Base-by-base conservation (phyloP, 2,888 invertebrate genomes). In the Drosophila kanekoi region DNA sequence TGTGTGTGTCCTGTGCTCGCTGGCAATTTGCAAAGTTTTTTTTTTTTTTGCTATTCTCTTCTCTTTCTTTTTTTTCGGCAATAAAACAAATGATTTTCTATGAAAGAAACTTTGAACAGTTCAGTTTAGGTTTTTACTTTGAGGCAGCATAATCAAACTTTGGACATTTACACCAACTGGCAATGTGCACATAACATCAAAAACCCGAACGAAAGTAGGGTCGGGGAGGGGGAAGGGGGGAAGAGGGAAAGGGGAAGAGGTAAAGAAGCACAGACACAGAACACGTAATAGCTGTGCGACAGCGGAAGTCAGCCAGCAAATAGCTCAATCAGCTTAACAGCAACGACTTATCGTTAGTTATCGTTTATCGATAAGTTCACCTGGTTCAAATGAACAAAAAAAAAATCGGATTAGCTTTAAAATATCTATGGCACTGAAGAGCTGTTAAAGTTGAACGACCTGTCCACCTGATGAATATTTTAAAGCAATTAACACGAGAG, bases 31-130 rank as follows among this genome's bases (percentile, higher is more conserved):
- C 59, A 74, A 73, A 84, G 72, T 66, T 83, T 20, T 5, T 44
- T 40, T 40, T 28, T 20, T 20, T 35, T n/a, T n/a, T n/a, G n/a
- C n/a, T n/a, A n/a, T n/a, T 4, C 10, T 35, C 35, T 13, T 13
- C 5, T 20, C 20, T 20, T 18, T 2, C 11, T 37, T 4, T n/a
- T 40, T 87, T 78, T 77, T 61, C 52, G 72, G 73, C 76, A 79
- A 87, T 87, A 85, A 87, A 85, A 87, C 81, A 87, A 87, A 87
- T 79, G 81, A 77, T 74, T 79, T 83, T 84, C 84, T 71, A 75
- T 66, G 73, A 64, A 75, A 72, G 79, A 87, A 85, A 81, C 72
- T 86, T 84, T 84, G 59, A 64, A 63, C 64, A 75, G 76, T 74
- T 75, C 72, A 75, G 78, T 67, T 74, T 72, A 65, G 72, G 63